Percentiles rank a stretch among this genome's conserved stretches.
Evolutionary conservation across 2,797 vertebrate species (phyloP).

Genomic region (Lepidocolaptes lacrymiger): DNA sequence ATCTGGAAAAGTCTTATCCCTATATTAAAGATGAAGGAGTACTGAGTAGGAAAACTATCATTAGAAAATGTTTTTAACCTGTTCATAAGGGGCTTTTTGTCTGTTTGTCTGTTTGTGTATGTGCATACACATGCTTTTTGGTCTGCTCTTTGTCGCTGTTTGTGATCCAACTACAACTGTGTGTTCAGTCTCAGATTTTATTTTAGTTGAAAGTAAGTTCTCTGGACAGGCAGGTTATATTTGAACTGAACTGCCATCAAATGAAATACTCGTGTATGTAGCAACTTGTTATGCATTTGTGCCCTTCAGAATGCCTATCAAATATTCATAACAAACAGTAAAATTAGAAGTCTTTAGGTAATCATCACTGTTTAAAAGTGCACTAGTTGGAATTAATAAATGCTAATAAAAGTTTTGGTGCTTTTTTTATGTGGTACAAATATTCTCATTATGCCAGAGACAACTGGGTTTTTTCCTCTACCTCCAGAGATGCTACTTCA

Average conservation of each 20-base stretch:
- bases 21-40: background rate
- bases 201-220: background rate
- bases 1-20: background rate
- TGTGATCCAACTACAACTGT: background rate
- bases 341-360: background rate
- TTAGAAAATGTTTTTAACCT: background rate
- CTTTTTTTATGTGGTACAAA: background rate
- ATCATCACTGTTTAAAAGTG: background rate
- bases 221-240: background rate
- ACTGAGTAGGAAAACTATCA: background rate
- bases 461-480: background rate
- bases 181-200: background rate
- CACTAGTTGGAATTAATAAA: background rate
- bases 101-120: fast-evolving
- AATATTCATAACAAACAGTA: background rate
- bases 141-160: background rate
- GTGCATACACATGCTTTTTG: fast-evolving
- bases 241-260: background rate
- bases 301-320: background rate
- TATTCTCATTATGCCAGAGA: background rate
- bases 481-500: background rate
- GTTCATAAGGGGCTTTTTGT: background rate
- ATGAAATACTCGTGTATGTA: background rate
- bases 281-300: background rate
- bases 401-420: background rate